phyloP scores from a whole-genome alignment of 1,140 invertebrate genomes.

The Pachypeltis micranthus region DNA sequence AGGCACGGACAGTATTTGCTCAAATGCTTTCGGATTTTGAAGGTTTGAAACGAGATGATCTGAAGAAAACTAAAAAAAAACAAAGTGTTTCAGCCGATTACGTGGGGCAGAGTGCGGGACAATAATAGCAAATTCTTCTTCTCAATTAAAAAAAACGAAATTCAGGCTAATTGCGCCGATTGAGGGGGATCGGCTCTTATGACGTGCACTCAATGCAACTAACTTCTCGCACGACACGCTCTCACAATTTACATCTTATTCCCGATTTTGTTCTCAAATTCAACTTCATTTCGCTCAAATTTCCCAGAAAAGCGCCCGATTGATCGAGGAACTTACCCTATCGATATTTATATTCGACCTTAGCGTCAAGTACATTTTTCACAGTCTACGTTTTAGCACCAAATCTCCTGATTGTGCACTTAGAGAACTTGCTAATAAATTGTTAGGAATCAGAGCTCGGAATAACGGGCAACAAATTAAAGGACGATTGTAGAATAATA shows the following conservation, averaged over 20 bases:
- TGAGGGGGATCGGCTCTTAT: neutral
- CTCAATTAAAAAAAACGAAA: neutral
- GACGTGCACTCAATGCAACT: neutral
- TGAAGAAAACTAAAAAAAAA: too few species aligned
- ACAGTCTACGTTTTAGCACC: conserved; percentile 20
- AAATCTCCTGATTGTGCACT: conserved; percentile 18
- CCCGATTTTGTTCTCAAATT: too few species aligned
- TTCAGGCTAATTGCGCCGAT: neutral
- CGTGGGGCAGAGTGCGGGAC: too few species aligned
- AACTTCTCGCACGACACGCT: neutral
- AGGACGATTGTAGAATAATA: too few species aligned
- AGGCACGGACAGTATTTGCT: too few species aligned
- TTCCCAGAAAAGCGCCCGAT: neutral
- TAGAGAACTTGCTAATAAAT: neutral
- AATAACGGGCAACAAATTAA: too few species aligned
- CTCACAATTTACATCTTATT: neutral
- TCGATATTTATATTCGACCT: too few species aligned
- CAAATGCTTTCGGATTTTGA: too few species aligned
- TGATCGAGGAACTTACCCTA: too few species aligned
- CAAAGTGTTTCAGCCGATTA: too few species aligned
- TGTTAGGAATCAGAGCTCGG: neutral
- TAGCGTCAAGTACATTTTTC: neutral
- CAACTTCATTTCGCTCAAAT: too few species aligned
- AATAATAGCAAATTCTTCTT: neutral
- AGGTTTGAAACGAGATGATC: too few species aligned